Conservation (phyloP, 1,140 invertebrate genomes). For the Zaprionus vittiger region DNA sequence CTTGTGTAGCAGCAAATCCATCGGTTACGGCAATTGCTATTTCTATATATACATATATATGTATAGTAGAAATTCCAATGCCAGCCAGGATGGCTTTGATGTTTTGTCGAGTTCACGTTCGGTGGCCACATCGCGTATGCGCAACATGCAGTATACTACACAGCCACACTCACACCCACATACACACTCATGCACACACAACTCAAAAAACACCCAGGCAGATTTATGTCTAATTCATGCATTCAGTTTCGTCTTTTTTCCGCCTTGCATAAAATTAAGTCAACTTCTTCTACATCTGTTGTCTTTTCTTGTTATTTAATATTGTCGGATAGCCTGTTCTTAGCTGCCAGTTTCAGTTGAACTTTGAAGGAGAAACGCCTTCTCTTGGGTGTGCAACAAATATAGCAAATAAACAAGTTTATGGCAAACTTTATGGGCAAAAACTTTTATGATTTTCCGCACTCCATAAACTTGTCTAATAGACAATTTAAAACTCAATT, state of each 20-base stretch:
- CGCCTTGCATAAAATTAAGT: not conserved
- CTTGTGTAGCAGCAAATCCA: conserved; percentile 1
- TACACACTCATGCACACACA: conserved; percentile 23
- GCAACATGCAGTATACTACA: conserved; percentile 22
- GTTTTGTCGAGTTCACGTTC: conserved; percentile 27
- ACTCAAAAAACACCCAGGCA: conserved; percentile 30
- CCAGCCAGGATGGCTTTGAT: conserved; percentile 11
- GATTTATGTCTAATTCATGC: conserved; percentile 41
- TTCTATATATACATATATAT: not conserved
- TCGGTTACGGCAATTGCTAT: conserved; percentile 1
- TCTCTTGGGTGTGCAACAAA: conserved; percentile 1
- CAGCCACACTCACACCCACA: conserved; percentile 7
- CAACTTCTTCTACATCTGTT: not conserved
- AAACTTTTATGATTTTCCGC: conserved; percentile 30
- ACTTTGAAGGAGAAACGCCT: not conserved
- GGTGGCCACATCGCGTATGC: conserved; percentile 54
- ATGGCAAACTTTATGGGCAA: not conserved
- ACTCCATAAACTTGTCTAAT: conserved; percentile 28
- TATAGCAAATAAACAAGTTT: conserved; percentile 12
- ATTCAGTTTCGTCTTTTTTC: conserved; percentile 2
- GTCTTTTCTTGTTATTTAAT: not conserved
- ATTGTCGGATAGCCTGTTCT: not conserved
- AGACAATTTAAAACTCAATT: conserved; percentile 54
- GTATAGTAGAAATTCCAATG: conserved; percentile 15
- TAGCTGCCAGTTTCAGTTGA: not conserved